phyloP scores from a whole-genome alignment of 2,797 vertebrate genomes.

The Cheirogaleus major region DNA sequence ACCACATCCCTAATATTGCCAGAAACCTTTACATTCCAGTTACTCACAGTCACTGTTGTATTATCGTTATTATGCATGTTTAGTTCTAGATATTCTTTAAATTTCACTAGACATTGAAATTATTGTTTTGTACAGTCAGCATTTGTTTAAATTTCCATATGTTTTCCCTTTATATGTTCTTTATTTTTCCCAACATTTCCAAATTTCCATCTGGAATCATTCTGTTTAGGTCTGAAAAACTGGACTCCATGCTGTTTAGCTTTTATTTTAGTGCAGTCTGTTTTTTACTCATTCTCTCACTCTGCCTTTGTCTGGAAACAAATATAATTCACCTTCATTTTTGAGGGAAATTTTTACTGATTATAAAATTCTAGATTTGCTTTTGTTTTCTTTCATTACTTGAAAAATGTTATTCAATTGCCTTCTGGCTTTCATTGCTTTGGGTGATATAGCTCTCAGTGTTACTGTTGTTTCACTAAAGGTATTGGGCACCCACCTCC shows the following conservation, averaged over 20 bases:
- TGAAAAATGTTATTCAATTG: neutral
- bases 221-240: neutral
- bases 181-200: slow-evolving; percentile 26
- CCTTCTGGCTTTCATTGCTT: neutral
- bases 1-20: neutral
- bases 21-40: neutral
- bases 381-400: neutral
- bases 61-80: neutral
- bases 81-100: neutral
- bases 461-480: neutral
- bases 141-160: slow-evolving; percentile 46
- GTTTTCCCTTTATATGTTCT: neutral
- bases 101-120: neutral
- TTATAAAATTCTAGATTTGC: neutral
- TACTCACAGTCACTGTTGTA: neutral
- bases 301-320: slow-evolving; percentile 22
- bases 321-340: neutral
- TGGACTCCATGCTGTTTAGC: neutral
- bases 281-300: neutral
- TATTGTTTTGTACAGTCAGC: neutral
- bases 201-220: slow-evolving; percentile 11
- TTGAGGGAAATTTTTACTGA: neutral
- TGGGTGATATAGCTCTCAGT: neutral
- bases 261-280: neutral
- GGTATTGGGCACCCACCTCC: neutral